Evolutionary conservation across 2,888 invertebrate species (phyloP), one percentile per base, ranked within the genome.

Genomic region (Lymantria dispar): DNA sequence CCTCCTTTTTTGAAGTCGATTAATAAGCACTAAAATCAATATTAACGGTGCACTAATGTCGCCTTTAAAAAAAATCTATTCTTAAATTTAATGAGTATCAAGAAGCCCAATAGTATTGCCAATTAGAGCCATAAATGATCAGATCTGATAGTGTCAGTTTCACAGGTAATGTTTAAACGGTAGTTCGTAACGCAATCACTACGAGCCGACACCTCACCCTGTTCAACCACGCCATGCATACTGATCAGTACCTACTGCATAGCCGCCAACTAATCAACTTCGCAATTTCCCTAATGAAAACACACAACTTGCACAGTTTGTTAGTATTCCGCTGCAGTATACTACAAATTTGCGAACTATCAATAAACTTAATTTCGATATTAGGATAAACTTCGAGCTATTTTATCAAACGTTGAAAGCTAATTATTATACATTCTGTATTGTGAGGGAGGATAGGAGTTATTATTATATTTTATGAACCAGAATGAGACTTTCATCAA

Each of bases 111-210:
- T n/a, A n/a, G n/a, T 22, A 22, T 22, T 22, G 22, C 22, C 5
- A 22, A n/a, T n/a, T n/a, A n/a, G n/a, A n/a, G n/a, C 22, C 22
- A 22, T 22, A 22, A 22, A 22, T 22, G 22, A 22, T 5, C 22
- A 22, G 5, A 22, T 22, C 5, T 22, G 5, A n/a, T 12, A 7
- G 7, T 12, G 47, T 42, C 47, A 43, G 54, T 47, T 48, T 53
- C 42, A 44, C 41, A 39, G 53, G 45, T 46, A 7, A 7, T 62
- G 56, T 60, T 61, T 60, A 55, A 47, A 51, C 62, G 66, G 55
- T 64, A 61, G 56, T 53, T 60, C 55, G 65, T 61, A 68, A 78
- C 62, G 61, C 69, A 78, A 81, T 83, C 76, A 80, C 67, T 68
- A 54, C 60, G 64, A 64, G 56, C 64, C 61, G 68, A 75, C 72